These are phyloP conservation scores for Agapornis roseicollis DNA, from an alignment of 2,113 vertebrate genomes.

Conservation along the genomic window DNA sequence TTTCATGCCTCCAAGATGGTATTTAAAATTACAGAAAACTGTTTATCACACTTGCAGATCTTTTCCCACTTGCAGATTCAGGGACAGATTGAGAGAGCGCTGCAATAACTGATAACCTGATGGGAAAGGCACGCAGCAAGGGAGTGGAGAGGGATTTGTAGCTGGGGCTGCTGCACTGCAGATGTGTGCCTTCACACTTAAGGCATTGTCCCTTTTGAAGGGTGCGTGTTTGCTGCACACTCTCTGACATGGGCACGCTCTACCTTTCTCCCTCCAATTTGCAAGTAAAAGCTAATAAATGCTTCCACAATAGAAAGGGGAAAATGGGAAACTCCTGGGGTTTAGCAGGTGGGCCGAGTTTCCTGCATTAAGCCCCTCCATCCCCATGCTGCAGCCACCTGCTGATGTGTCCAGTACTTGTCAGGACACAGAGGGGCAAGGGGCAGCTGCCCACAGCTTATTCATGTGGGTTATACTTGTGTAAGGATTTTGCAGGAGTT, in stretches of 20 bases:
- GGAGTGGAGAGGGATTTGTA: not conserved
- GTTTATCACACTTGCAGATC: not conserved
- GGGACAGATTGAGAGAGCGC: not conserved
- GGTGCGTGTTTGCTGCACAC: rapidly evolving
- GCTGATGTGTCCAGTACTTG: rapidly evolving
- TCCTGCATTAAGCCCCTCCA: rapidly evolving
- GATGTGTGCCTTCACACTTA: not conserved
- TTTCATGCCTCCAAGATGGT: not conserved
- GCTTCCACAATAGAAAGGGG: not conserved
- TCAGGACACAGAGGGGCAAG: not conserved
- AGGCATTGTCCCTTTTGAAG: not conserved
- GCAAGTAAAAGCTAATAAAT: not conserved
- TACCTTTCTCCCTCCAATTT: not conserved
- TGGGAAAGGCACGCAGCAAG: not conserved
- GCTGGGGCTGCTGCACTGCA: not conserved
- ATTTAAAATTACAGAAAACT: not conserved
- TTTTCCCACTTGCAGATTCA: not conserved
- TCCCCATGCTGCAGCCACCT: not conserved
- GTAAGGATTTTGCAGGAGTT: not conserved
- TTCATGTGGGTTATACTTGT: rapidly evolving
- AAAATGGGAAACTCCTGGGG: not conserved
- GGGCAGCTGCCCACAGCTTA: not conserved
- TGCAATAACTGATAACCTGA: not conserved
- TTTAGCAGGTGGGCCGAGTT: not conserved
- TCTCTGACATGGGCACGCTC: rapidly evolving